Base-by-base conservation (phyloP, 1,140 invertebrate genomes). In the Lysiphlebus fabarum region DNA sequence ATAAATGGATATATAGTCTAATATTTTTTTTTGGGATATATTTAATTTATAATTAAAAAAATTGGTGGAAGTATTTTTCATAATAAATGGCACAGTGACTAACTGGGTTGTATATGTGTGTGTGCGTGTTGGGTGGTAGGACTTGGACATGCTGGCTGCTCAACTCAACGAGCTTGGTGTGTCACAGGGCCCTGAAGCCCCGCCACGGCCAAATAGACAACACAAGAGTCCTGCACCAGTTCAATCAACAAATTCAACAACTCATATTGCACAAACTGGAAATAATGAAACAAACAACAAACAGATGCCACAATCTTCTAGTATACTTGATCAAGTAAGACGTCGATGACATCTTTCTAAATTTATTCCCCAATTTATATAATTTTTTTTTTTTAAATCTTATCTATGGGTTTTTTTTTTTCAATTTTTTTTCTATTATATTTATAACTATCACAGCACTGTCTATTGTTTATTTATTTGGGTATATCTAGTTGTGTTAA, bases 161-260 rank as follows among this genome's bases (percentile, higher is more conserved):
- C 93, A 96, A 80, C 83, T 96, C 69, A 95, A 92, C 82, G 92
- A 96, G 80, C 82, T 96, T 73, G 92, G 90, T 69, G 87, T 91
- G 60, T 83, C 84, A 58, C 71, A 82, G 82, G 61, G 81, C 83
- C 58, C 82, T 76, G 70, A 78, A 80, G 72, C 82, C 82, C 82
- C 82, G 59, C 78, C 83, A 44, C 80, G 82, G 62, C 81, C 82
- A 55, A 83, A 82, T 67, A 70, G 75, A 49, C 75, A 77, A 55
- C 74, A 74, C 56, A 77, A 77, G 62, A 73, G 67, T 57, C 65
- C 70, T 61, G 66, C 68, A 53, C 67, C 74, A 14, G 70, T 69
- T 56, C 63, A 64, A 70, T 53, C 70, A 7, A 61, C 72, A 42
- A 76, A 75, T 68, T 42, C 58, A 42, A 41, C 61, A 41, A 58